Percentiles rank a stretch among this genome's conserved stretches.
Conservation (phyloP, 2,888 invertebrate genomes). For the Pyrrhosoma nymphula region DNA sequence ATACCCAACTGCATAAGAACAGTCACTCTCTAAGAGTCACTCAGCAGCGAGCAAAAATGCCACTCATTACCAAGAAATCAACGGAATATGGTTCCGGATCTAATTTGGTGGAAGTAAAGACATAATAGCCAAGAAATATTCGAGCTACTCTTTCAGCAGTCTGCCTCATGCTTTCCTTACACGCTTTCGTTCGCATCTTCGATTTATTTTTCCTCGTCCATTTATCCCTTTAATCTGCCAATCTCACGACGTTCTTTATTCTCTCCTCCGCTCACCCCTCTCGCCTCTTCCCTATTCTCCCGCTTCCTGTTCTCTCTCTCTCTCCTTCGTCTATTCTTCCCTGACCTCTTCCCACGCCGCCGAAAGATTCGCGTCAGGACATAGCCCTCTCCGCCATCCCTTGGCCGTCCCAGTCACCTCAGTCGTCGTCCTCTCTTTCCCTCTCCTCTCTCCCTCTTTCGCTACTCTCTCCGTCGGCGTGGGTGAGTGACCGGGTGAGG, state of each 20-base stretch:
- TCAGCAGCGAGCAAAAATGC: no score
- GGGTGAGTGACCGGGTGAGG: slow-evolving; percentile 60
- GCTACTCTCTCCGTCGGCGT: not conserved
- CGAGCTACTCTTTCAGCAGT: no score
- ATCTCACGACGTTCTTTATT: not conserved
- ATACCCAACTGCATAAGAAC: no score
- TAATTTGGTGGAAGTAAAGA: no score
- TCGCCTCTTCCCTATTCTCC: not conserved
- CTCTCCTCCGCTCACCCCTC: not conserved
- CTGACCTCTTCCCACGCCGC: not conserved
- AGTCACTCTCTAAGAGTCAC: no score
- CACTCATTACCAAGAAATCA: no score
- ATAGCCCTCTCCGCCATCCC: not conserved
- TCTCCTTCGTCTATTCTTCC: not conserved
- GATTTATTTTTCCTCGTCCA: no score
- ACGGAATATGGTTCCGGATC: no score
- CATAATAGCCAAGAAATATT: no score
- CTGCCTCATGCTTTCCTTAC: no score
- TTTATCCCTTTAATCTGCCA: no score
- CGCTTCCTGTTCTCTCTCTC: not conserved
- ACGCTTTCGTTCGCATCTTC: no score
- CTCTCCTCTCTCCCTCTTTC: not conserved
- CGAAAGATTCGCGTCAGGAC: not conserved
- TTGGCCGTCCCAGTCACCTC: not conserved
- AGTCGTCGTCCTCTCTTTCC: not conserved